Evolutionary conservation across 2,113 vertebrate genomes (phyloP).

Genomic region (Embiotoca jacksoni): DNA sequence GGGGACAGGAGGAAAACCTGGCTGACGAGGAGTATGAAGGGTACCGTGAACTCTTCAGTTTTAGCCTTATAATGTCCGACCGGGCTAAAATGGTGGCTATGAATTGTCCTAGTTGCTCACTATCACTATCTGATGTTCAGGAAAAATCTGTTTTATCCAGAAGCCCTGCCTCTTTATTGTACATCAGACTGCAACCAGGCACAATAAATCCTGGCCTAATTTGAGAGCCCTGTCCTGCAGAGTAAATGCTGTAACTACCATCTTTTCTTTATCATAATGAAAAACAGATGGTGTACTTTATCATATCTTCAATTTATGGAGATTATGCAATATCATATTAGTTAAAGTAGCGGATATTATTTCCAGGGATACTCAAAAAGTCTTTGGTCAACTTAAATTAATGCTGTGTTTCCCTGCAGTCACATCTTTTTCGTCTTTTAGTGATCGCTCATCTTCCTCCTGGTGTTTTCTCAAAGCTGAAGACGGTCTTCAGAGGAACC

Average conservation of each 20-base stretch:
- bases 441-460: conserved; percentile 21
- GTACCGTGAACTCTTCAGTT: background rate
- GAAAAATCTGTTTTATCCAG: conserved; percentile 9
- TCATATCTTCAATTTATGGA: conserved; percentile 8
- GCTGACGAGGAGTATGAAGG: background rate
- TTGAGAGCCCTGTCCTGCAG: background rate
- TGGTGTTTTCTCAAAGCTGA: conserved; percentile 14
- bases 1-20: conserved; percentile 17
- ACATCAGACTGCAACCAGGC: conserved; percentile 15
- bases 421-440: conserved; percentile 15
- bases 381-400: background rate
- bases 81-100: background rate
- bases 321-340: conserved; percentile 3
- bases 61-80: background rate
- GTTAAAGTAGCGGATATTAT: background rate
- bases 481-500: conserved; percentile 23
- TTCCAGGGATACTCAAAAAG: background rate
- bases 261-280: conserved; percentile 36
- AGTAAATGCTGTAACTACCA: background rate
- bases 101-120: background rate
- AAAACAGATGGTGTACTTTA: conserved; percentile 26
- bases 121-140: background rate
- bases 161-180: background rate
- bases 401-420: background rate
- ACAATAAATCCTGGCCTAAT: conserved; percentile 25